phyloP scores from a whole-genome alignment of 2,797 vertebrate species.

The Acestrorhynchus altus region DNA sequence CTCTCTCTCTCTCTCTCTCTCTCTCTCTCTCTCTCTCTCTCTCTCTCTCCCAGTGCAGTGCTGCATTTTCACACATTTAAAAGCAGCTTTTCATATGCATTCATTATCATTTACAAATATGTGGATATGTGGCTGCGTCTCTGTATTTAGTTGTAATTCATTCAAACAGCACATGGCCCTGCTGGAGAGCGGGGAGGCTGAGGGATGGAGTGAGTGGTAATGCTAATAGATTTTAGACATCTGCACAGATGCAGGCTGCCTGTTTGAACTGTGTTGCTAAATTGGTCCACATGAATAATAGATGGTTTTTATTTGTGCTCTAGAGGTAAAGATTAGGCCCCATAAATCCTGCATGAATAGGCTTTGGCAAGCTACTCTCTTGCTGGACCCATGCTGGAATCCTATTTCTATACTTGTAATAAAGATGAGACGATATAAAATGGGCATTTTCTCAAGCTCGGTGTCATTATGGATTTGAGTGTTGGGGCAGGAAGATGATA shows the following conservation, averaged over 20 bases:
- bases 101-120: background rate
- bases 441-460: background rate
- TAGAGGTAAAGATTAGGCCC: constrained; percentile 30
- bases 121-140: background rate
- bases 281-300: constrained; percentile 46
- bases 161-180: constrained; percentile 12
- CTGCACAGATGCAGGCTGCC: constrained; percentile 13
- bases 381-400: constrained; percentile 22
- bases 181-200: background rate
- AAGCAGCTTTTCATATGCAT: background rate
- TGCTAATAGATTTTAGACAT: constrained; percentile 23
- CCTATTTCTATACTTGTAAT: constrained; percentile 20
- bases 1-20: background rate
- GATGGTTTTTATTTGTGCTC: constrained; percentile 39
- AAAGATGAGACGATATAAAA: constrained; percentile 23
- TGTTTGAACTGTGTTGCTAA: constrained; percentile 41
- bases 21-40: background rate
- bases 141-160: background rate
- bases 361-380: constrained; percentile 26
- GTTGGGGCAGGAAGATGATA: no score
- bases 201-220: constrained; percentile 17
- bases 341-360: constrained; percentile 38
- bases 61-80: background rate
- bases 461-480: background rate
- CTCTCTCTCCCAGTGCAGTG: background rate